Evolutionary conservation across 2,888 invertebrate species (phyloP).

Genomic region (Parascotia fuliginaria): DNA sequence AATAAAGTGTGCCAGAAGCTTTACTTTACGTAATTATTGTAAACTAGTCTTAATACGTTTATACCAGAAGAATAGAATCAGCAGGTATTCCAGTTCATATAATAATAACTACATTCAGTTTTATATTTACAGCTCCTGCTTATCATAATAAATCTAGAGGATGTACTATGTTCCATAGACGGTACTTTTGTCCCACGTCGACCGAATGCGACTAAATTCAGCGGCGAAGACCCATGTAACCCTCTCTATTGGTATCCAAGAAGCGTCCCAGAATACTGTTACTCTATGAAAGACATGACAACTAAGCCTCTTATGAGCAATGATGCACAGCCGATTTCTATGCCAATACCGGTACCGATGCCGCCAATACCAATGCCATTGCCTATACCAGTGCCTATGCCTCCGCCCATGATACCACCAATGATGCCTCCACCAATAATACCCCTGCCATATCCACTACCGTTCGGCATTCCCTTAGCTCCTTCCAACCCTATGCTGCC

Average conservation of each 20-base stretch:
- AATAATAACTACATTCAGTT: too few species aligned
- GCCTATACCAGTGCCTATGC: conserved; percentile 13
- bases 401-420: conserved; percentile 15
- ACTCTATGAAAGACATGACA: conserved; percentile 19
- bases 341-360: conserved; percentile 34
- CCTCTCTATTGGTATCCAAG: conserved; percentile 72
- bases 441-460: conserved; percentile 28
- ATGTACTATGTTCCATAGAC: conserved; percentile 49
- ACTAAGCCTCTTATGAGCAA: conserved; percentile 11
- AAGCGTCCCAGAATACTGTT: conserved; percentile 51
- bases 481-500: conserved; percentile 48
- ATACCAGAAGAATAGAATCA: too few species aligned
- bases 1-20: too few species aligned
- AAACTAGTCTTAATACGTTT: too few species aligned
- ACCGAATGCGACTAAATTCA: conserved; percentile 9
- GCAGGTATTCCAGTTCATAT: too few species aligned
- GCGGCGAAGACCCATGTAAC: conserved; percentile 63
- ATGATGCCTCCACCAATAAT: conserved; percentile 17
- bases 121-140: conserved; percentile 48
- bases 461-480: conserved; percentile 47
- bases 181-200: conserved; percentile 35
- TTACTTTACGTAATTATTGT: too few species aligned
- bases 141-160: conserved; percentile 26
- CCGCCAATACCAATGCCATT: conserved; percentile 20
- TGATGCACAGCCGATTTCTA: conserved; percentile 24